These are phyloP conservation scores for Heliconius congener DNA, from an alignment of 1,140 invertebrate genomes.

Conservation along the genomic window DNA sequence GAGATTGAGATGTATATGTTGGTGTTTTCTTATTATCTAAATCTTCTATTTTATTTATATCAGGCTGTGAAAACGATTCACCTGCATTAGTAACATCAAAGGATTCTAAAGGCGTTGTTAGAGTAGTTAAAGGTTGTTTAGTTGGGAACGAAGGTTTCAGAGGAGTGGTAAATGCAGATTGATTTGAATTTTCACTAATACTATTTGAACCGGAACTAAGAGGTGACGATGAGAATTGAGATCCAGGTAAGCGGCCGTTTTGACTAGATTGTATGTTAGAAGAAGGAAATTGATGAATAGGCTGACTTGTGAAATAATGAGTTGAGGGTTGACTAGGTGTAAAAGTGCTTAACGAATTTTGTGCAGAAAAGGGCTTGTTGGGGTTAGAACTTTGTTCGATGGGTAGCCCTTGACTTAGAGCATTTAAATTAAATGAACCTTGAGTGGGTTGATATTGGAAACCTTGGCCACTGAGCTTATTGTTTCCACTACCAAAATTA, in stretches of 20 bases:
- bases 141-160: slow-evolving; percentile 13
- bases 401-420: not conserved
- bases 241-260: slow-evolving; percentile 3
- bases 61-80: not conserved
- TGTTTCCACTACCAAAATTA: not conserved
- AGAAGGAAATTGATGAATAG: slow-evolving; percentile 4
- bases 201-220: no score
- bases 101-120: slow-evolving; percentile 22
- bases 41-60: not conserved
- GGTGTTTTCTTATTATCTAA: not conserved
- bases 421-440: not conserved
- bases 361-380: not conserved
- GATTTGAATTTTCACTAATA: not conserved
- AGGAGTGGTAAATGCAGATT: not conserved
- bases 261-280: slow-evolving; percentile 7
- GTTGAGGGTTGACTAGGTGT: slow-evolving; percentile 4
- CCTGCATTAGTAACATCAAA: not conserved
- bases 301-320: not conserved
- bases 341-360: slow-evolving; percentile 17
- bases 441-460: not conserved
- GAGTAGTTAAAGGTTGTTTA: slow-evolving; percentile 18
- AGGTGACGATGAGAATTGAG: not conserved
- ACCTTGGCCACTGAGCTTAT: slow-evolving; percentile 7
- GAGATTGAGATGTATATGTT: not conserved
- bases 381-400: not conserved